Base-by-base conservation (phyloP, 2,113 vertebrate genomes). In the Plotosus lineatus region DNA sequence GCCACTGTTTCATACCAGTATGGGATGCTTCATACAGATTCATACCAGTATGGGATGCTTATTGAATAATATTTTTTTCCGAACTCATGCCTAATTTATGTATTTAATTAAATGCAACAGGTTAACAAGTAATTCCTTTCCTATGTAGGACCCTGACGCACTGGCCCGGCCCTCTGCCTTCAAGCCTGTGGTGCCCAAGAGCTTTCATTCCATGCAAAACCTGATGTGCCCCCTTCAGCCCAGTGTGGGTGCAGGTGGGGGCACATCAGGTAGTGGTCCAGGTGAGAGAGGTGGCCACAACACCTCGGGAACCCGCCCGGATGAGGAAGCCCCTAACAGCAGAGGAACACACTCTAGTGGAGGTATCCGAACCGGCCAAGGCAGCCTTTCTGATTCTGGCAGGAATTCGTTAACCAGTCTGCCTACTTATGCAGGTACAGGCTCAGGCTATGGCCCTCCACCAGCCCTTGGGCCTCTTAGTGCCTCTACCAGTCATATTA, bases 181-280 rank as follows among this genome's bases (percentile, higher is more conserved):
- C 92, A 96, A 96, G 87, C 95, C 95, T 3, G 95, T 96, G 85
- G 95, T 96, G 88, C 95, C 95, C 91, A 96, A 96, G 91, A 96
- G 95, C 87, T 96, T 96, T 88, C 95, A 96, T 89, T 96, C 95
- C 91, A 96, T 96, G 95, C 95, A 96, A 92, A 96, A 96, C 85
- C 81, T 89, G 69, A 81, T 89, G 63, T 89, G 85, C 56, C 84
- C 88, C 44, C 84, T 87, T 15, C 85, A 84, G 51, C 93, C 90
- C 90, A 94, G 66, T 92, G 93, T 77, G 90, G 94, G 89, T 93
- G 94, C 92, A 93, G 94, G 87, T 92, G 94, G 71, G 19, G 79
- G 82, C 51, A n/a, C 53, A 0, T 36, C 73, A 3, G 19, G 80
- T 10, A 75, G 71, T 0, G 84, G 65, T 10, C 84, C 78, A 12